Evolutionary conservation across 2,797 vertebrate species (phyloP), one percentile per base, ranked within the genome.

Genomic region (Gambusia yucatana): DNA sequence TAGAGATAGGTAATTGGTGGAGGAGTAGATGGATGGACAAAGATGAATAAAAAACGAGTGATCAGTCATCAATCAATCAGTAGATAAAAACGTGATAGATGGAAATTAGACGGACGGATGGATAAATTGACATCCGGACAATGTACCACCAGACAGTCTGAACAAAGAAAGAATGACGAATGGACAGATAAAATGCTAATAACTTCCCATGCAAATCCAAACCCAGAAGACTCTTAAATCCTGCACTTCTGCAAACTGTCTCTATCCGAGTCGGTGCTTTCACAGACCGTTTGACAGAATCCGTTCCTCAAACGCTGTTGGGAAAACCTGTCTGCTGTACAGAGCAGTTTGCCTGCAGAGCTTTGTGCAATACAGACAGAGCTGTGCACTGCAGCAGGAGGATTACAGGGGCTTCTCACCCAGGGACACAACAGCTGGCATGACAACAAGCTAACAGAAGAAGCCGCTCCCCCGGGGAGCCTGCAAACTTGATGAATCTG

Each of bases 371-470:
- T 44, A 71, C 67, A 71, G 67, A 71, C 13, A 28, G 67, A 71
- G 41, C 67, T 71, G 67, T 71, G 67, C 81, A 44, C 44, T 75
- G 87, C 80, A 80, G 78, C 77, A 79, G 81, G 84, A 83, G 82
- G 83, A 89, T 91, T 90, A 92, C 84, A 11, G 63, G 81, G 84
- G 88, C 87, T 87, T 87, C 89, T 93, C 80, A 84, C 91, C 91
- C 70, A 69, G 86, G 89, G 92, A 91, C 88, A 91, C 88, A 86
- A 85, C 92, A 91, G 89, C 91, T 90, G 91, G 92, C 82, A 89
- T 88, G 89, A 94, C 91, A 93, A 92, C 89, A 91, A 88, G 83
- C 87, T 83, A 88, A 76, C 83, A 86, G 84, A 70, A 70, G 67
- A 10, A 70, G 41, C 67, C 74, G 84, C 82, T 81, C 87, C 88